Percentiles rank a stretch among this genome's conserved stretches.
Evolutionary conservation across 1,140 invertebrate species (phyloP).

Genomic region (Semibalanus balanoides): DNA sequence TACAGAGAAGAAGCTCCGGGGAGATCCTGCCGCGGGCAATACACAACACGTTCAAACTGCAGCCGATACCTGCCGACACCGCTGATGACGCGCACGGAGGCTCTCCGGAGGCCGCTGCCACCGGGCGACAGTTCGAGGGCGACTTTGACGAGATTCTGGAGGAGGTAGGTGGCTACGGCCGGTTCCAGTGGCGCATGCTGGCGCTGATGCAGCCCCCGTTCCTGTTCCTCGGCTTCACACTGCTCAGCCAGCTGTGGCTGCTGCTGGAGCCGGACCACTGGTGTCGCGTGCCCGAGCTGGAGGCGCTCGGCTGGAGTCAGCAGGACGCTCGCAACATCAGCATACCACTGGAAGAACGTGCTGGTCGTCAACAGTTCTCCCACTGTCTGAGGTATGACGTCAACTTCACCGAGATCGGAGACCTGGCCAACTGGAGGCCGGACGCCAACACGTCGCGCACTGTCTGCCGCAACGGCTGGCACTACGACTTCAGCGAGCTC

Average conservation of each 20-base stretch:
- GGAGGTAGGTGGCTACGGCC: slow-evolving; percentile 43
- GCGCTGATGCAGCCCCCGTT: slow-evolving; percentile 11
- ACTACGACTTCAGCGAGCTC: slow-evolving; percentile 29
- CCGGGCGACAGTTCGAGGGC: no score
- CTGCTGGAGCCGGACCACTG: slow-evolving; percentile 61
- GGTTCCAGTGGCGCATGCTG: slow-evolving; percentile 42
- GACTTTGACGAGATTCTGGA: slow-evolving; percentile 41
- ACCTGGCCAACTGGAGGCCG: slow-evolving; percentile 33
- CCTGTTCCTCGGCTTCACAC: slow-evolving; percentile 30
- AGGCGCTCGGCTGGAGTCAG: slow-evolving; percentile 23
- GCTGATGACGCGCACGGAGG: no score
- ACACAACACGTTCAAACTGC: no score
- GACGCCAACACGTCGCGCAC: slow-evolving; percentile 40
- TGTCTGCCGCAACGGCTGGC: slow-evolving; percentile 29
- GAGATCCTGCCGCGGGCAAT: no score
- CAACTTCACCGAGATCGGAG: slow-evolving; percentile 47
- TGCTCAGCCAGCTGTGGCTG: slow-evolving; percentile 74
- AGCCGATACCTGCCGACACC: no score
- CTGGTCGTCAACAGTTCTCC: slow-evolving; percentile 38
- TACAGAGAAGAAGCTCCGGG: no score
- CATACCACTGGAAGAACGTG: slow-evolving; percentile 28
- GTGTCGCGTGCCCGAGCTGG: slow-evolving; percentile 54
- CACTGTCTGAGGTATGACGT: slow-evolving; percentile 53
- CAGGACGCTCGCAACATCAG: slow-evolving; percentile 29
- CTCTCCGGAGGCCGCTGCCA: no score